These are phyloP conservation scores for Lysandra bellargus DNA, from an alignment of 2,888 invertebrate genomes.

Conservation along the genomic window DNA sequence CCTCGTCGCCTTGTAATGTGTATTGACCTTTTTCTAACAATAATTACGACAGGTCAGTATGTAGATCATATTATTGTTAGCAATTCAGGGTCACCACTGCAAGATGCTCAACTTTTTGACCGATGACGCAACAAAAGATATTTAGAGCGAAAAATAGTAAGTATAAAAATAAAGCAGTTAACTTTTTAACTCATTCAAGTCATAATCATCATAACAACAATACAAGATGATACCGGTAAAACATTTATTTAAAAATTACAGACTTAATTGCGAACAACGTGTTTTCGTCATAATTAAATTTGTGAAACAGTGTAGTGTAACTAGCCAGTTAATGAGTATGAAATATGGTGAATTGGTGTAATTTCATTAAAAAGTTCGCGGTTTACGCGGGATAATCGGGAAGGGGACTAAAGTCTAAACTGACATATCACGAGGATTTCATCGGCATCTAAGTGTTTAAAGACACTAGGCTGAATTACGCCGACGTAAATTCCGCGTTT, in stretches of 20 bases:
- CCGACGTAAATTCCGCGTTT: too few relatives aligned
- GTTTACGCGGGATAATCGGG: too few relatives aligned
- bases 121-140: neutral
- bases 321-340: neutral
- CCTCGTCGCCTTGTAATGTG: neutral
- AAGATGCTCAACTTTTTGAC: conserved; percentile 10
- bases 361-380: too few relatives aligned
- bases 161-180: conserved; percentile 9
- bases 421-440: too few relatives aligned
- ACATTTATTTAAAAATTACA: neutral
- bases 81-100: neutral
- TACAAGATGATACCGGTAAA: conserved; percentile 12
- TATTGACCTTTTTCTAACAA: neutral
- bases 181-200: neutral
- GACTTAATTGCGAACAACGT: neutral
- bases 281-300: neutral
- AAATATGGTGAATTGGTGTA: too few relatives aligned
- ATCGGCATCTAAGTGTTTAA: too few relatives aligned
- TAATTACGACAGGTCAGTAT: conserved; percentile 9
- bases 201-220: neutral
- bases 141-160: conserved; percentile 10
- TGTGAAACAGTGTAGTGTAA: neutral
- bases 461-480: too few relatives aligned
- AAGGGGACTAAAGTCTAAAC: too few relatives aligned
- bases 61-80: neutral